These are phyloP conservation scores for Salvelinus sp. DNA, from an alignment of 2,113 vertebrate species.

Conservation along the genomic window DNA sequence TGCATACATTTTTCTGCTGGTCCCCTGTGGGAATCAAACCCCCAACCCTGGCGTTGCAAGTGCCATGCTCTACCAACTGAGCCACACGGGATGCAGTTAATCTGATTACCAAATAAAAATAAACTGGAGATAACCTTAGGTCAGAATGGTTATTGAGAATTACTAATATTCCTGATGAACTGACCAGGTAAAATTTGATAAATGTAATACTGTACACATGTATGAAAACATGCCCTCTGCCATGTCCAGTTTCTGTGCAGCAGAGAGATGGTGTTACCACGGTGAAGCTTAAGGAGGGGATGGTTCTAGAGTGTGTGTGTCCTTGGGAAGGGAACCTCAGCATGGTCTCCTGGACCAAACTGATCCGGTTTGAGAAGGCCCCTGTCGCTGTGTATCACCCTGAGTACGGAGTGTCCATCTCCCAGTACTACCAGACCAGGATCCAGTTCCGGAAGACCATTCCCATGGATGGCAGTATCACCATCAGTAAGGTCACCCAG, in stretches of 20 bases:
- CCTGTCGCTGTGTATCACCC: constrained; percentile 73
- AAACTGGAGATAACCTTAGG: too few relatives aligned
- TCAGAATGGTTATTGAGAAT: too few relatives aligned
- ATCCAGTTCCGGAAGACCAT: constrained; percentile 70
- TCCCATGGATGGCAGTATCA: constrained; percentile 69
- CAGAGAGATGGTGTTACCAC: constrained; percentile 57
- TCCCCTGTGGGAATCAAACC: too few relatives aligned
- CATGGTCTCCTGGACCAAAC: constrained; percentile 80
- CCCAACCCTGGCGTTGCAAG: too few relatives aligned
- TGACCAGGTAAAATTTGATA: background rate
- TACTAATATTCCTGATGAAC: background rate
- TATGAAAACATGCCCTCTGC: background rate
- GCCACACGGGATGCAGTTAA: too few relatives aligned
- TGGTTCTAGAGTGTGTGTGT: constrained; percentile 78
- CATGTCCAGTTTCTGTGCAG: constrained; percentile 59
- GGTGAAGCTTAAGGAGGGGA: constrained; percentile 73
- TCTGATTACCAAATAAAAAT: too few relatives aligned
- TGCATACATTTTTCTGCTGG: too few relatives aligned
- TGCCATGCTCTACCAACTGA: too few relatives aligned
- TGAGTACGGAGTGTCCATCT: constrained; percentile 36
- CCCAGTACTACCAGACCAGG: constrained; percentile 59
- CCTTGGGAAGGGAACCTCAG: constrained; percentile 64
- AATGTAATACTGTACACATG: background rate
- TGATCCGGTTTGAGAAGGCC: constrained; percentile 28
- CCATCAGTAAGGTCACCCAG: constrained; percentile 71